Base-by-base conservation (phyloP, 2,888 invertebrate species). In the Loripinus fragilis region DNA sequence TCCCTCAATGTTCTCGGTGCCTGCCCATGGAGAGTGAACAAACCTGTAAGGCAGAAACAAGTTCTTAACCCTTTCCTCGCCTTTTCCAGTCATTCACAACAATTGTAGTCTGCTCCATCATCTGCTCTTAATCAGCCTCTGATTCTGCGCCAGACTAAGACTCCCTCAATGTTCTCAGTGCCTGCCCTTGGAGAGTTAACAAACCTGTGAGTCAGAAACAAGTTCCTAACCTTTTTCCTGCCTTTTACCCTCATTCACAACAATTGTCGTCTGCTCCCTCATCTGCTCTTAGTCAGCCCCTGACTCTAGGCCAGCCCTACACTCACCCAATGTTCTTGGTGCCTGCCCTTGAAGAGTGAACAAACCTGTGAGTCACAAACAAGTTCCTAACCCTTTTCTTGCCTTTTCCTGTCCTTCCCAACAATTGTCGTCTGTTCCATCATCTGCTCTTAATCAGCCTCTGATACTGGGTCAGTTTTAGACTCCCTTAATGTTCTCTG, bases 401-500 rank as follows among this genome's bases (percentile, higher is more conserved):
- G n/a, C n/a, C n/a, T n/a, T n/a, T n/a, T n/a, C n/a, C n/a, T n/a
- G n/a, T n/a, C n/a, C n/a, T n/a, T n/a, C n/a, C n/a, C n/a, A n/a
- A n/a, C n/a, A n/a, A n/a, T n/a, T n/a, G n/a, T n/a, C n/a, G n/a
- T n/a, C n/a, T n/a, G n/a, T n/a, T n/a, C n/a, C n/a, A n/a, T n/a
- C n/a, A n/a, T n/a, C n/a, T n/a, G n/a, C n/a, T n/a, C n/a, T n/a
- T n/a, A 69, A 28, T 76, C 73, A 17, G 25, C 55, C 7, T 45
- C 50, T n/a, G 67, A 75, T 2, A 55, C 64, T 20, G 76, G 96
- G 93, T 98, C 99, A 0, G 95, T 96, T 1, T 94, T 98, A 69
- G 99, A 99, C 94, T 96, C 97, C 30, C 95, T 99, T 48, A 99
- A 99, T 94, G 97, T 98, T 91, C 95, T 99, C n/a, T 96, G 96